These are phyloP conservation scores for Drosophila mettleri DNA, from an alignment of 2,888 invertebrate species.

Conservation along the genomic window DNA sequence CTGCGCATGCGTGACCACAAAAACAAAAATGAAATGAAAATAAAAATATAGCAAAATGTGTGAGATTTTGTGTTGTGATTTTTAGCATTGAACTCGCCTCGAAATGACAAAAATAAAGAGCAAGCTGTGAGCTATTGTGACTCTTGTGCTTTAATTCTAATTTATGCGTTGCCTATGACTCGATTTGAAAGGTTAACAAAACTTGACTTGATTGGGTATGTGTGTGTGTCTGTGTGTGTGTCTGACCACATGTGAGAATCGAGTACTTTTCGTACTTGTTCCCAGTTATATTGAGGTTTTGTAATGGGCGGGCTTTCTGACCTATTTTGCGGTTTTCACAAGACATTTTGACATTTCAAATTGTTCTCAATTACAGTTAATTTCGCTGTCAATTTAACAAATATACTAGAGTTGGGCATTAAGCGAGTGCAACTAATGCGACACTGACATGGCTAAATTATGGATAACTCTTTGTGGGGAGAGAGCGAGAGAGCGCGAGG, in stretches of 20 bases:
- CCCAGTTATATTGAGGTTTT: conserved; percentile 31
- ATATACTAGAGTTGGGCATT: conserved; percentile 23
- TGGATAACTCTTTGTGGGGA: conserved; percentile 18
- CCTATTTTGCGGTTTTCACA: conserved; percentile 62
- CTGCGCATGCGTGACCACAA: conserved; percentile 46
- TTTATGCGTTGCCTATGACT: conserved; percentile 33
- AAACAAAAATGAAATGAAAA: too few species aligned
- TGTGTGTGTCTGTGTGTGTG: not conserved
- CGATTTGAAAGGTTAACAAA: conserved; percentile 33
- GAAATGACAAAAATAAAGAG: conserved; percentile 11
- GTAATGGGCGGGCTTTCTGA: conserved; percentile 9
- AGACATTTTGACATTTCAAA: conserved; percentile 64
- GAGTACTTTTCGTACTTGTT: conserved; percentile 33
- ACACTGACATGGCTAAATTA: conserved; percentile 27
- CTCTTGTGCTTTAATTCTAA: conserved; percentile 32
- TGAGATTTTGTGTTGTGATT: conserved; percentile 30
- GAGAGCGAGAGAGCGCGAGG: not conserved
- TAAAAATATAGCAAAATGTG: too few species aligned
- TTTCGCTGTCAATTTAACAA: conserved; percentile 45
- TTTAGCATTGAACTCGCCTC: conserved; percentile 35
- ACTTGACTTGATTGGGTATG: conserved; percentile 18
- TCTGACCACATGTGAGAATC: conserved; percentile 11
- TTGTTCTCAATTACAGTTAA: conserved; percentile 67
- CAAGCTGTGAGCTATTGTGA: conserved; percentile 13
- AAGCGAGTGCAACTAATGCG: conserved; percentile 23